phyloP scores from a whole-genome alignment of 2,797 vertebrate species.

The Stomatorhinus walkeri region DNA sequence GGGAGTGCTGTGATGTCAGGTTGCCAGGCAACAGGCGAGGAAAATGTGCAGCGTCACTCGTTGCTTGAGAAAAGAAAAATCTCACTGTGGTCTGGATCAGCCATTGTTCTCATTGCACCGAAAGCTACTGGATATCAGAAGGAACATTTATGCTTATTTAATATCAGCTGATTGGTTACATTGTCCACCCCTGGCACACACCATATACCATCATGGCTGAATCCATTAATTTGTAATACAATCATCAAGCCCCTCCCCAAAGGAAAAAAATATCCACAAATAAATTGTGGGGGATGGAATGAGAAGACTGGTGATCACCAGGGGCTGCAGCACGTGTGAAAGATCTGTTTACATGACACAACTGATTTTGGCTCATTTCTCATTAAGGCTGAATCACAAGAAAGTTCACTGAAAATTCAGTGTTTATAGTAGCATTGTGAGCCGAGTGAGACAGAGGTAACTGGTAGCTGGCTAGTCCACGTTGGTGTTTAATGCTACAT shows the following conservation, averaged over 20 bases:
- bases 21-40: constrained; percentile 55
- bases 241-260: not conserved
- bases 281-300: not conserved
- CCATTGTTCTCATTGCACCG: constrained; percentile 37
- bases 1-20: constrained; percentile 52
- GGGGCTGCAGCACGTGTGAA: not conserved
- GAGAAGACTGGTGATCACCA: not conserved
- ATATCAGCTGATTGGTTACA: not conserved
- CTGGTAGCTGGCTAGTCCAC: not conserved
- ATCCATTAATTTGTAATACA: not conserved
- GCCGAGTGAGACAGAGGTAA: not conserved
- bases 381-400: not conserved
- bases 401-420: not conserved
- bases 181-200: not conserved
- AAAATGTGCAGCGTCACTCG: constrained; percentile 59
- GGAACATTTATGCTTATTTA: not conserved
- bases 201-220: not conserved
- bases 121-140: not conserved
- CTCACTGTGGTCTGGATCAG: constrained; percentile 28
- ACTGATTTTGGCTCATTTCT: not conserved
- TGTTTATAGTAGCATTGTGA: not conserved
- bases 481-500: not conserved
- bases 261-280: not conserved
- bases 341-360: constrained; percentile 4
- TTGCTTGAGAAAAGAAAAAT: constrained; percentile 45